Evolutionary conservation across 2,113 vertebrate genomes (phyloP).

Genomic region (Bagarius yarrelli): DNA sequence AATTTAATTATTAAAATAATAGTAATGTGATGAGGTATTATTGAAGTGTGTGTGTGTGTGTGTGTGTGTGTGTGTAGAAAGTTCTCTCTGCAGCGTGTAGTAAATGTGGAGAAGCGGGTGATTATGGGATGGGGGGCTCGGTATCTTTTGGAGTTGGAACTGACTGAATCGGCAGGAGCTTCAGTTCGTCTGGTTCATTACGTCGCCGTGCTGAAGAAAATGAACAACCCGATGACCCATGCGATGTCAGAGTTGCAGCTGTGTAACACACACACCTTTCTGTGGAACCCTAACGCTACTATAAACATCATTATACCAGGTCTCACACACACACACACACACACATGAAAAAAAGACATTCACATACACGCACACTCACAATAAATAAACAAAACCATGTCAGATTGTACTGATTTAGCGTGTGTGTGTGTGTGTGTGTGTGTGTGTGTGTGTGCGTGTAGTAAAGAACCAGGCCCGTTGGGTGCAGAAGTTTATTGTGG

Average conservation of each 20-base stretch:
- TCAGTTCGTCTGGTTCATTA: conserved; percentile 54
- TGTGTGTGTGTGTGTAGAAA: conserved; percentile 64
- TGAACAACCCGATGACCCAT: not conserved
- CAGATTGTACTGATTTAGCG: not conserved
- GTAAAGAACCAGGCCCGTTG: conserved; percentile 98
- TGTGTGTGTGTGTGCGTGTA: conserved; percentile 55
- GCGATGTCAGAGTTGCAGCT: conserved; percentile 61
- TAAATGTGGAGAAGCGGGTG: not conserved
- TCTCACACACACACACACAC: conserved; percentile 52
- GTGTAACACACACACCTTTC: conserved; percentile 84
- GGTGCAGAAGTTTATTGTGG: conserved; percentile 87
- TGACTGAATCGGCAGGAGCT: not conserved
- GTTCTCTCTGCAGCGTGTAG: conserved; percentile 7
- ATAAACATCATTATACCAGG: conserved; percentile 91
- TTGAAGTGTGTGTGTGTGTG: conserved; percentile 1
- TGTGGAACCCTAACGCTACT: conserved; percentile 79
- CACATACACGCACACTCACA: conserved; percentile 9
- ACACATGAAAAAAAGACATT: conserved; percentile 19
- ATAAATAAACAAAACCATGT: not conserved
- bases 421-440: not conserved
- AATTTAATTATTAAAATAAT: too few relatives aligned
- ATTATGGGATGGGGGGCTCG: not conserved
- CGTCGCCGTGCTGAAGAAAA: conserved; percentile 64
- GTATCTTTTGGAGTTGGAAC: conserved; percentile 12
- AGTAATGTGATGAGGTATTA: too few relatives aligned